These are phyloP conservation scores for Clunio marinus DNA, from an alignment of 2,888 invertebrate genomes.

Conservation along the genomic window DNA sequence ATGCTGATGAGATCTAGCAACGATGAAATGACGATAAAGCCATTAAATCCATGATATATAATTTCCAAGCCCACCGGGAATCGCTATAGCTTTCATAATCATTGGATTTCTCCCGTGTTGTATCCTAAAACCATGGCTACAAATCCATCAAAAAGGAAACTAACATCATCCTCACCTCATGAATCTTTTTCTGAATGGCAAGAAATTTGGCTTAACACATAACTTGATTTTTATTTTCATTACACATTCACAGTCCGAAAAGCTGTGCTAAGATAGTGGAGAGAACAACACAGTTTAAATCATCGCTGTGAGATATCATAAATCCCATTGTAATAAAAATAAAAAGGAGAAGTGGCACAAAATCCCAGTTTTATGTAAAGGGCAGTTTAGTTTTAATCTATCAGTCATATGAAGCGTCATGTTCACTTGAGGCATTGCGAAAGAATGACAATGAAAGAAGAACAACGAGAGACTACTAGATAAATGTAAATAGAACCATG, in stretches of 20 bases:
- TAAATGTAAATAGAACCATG: too few species aligned
- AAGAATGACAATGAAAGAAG: neutral
- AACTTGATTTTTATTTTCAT: conserved; percentile 24
- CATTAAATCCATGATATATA: neutral
- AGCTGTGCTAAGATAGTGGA: neutral
- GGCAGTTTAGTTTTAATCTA: conserved; percentile 16
- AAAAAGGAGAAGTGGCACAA: too few species aligned
- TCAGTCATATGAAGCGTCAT: neutral
- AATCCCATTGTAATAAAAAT: conserved; percentile 33
- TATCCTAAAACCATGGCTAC: neutral
- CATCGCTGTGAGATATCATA: conserved; percentile 28
- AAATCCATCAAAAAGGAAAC: neutral
- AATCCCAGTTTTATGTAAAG: neutral
- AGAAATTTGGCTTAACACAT: conserved; percentile 21
- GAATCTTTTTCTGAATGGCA: neutral
- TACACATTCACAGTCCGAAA: neutral
- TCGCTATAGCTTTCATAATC: neutral
- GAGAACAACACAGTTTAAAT: conserved; percentile 9
- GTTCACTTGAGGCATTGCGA: conserved; percentile 3
- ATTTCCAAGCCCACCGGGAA: neutral
- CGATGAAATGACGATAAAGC: neutral
- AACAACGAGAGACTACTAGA: too few species aligned
- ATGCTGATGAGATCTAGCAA: neutral
- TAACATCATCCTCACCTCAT: neutral
- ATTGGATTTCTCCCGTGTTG: neutral